A percentile compares a stretch with the other conserved stretches of the same genome.
Evolutionary conservation across 2,888 invertebrate species (phyloP).

Genomic region (Melinopterus prodromus): DNA sequence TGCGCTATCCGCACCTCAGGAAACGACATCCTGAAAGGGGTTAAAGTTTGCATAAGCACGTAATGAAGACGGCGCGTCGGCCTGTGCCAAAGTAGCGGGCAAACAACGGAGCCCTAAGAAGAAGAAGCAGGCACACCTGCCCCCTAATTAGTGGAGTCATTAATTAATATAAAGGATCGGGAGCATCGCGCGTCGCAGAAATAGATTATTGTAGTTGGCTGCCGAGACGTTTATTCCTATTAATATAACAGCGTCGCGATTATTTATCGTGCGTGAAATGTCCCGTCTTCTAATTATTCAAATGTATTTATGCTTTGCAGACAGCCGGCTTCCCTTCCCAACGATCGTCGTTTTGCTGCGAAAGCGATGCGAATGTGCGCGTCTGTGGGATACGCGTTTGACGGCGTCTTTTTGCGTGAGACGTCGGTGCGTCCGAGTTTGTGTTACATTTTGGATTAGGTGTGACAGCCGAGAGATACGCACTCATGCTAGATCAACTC

Average conservation of each 20-base stretch:
- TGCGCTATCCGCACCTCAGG: background rate
- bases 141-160: slow-evolving; percentile 44
- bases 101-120: slow-evolving; percentile 35
- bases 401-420: slow-evolving; percentile 8
- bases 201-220: slow-evolving; percentile 40
- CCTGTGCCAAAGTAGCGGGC: slow-evolving; percentile 21
- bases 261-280: slow-evolving; percentile 38
- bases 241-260: slow-evolving; percentile 31
- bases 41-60: background rate
- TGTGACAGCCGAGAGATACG: slow-evolving; percentile 12
- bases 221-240: slow-evolving; percentile 35
- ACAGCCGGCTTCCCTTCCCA: slow-evolving; percentile 28
- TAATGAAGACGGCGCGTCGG: background rate
- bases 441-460: slow-evolving; percentile 12
- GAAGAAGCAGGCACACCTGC: slow-evolving; percentile 41
- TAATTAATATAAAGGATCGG: slow-evolving; percentile 45
- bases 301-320: slow-evolving; percentile 35
- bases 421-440: slow-evolving; percentile 16
- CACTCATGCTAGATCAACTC: background rate
- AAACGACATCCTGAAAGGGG: background rate
- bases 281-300: slow-evolving; percentile 36
- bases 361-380: background rate
- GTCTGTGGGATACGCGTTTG: background rate
- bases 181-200: slow-evolving; percentile 33
- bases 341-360: slow-evolving; percentile 30